Evolutionary conservation across 2,888 invertebrate species (phyloP).

Genomic region (Deilephila elpenor): DNA sequence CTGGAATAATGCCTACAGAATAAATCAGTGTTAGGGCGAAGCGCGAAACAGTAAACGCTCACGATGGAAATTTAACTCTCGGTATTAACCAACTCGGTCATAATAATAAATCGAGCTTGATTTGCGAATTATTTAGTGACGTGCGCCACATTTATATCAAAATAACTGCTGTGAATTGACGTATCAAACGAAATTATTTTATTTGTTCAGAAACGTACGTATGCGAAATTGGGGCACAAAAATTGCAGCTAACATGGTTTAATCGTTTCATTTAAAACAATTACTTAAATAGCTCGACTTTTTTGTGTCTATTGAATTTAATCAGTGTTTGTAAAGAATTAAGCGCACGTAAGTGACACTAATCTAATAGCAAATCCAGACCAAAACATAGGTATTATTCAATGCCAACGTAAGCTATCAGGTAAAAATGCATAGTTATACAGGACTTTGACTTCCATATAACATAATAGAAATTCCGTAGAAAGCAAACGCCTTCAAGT

Average conservation of each 20-base stretch:
- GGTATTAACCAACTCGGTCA: neutral
- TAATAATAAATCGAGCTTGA: neutral
- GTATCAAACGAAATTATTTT: neutral
- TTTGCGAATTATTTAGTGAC: neutral
- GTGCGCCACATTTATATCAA: neutral
- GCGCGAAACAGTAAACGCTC: neutral
- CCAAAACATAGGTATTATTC: too few species aligned
- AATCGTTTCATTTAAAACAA: slow-evolving; percentile 30
- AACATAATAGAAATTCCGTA: slow-evolving; percentile 5
- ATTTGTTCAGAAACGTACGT: neutral
- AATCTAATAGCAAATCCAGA: neutral
- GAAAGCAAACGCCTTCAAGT: neutral
- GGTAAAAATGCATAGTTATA: too few species aligned
- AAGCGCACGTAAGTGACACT: neutral
- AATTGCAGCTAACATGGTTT: slow-evolving; percentile 22
- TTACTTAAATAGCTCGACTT: slow-evolving; percentile 33
- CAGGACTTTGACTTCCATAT: neutral
- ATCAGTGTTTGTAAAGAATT: slow-evolving; percentile 2
- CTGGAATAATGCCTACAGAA: neutral
- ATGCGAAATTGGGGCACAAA: slow-evolving; percentile 2
- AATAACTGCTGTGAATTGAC: neutral
- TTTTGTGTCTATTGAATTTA: slow-evolving; percentile 36
- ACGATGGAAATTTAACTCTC: neutral
- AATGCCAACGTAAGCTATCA: too few species aligned
- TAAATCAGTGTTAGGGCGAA: neutral